These are phyloP conservation scores for Anguilla japonica DNA, from an alignment of 2,113 vertebrate genomes.

Conservation along the genomic window DNA sequence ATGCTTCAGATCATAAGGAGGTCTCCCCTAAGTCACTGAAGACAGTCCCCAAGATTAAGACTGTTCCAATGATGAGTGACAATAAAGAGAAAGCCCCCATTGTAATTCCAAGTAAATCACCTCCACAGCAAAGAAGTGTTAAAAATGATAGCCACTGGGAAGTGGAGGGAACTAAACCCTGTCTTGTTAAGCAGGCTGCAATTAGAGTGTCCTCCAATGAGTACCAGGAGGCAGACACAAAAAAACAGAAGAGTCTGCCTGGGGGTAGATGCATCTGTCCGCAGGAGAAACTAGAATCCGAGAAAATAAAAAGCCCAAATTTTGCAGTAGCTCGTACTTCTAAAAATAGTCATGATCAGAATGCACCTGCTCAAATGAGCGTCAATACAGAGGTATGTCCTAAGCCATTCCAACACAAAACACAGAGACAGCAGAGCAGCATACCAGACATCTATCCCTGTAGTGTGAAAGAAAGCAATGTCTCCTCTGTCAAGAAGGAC, in stretches of 20 bases:
- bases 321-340: background rate
- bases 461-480: background rate
- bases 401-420: background rate
- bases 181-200: constrained; percentile 68
- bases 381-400: background rate
- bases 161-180: constrained; percentile 49
- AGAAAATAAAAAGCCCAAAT: constrained; percentile 10
- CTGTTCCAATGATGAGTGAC: constrained; percentile 38
- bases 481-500: background rate
- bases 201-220: constrained; percentile 63
- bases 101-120: background rate
- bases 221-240: constrained; percentile 61
- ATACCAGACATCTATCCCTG: background rate
- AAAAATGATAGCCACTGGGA: constrained; percentile 30
- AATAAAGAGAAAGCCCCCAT: background rate
- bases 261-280: background rate
- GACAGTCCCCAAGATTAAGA: constrained; percentile 44
- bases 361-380: background rate
- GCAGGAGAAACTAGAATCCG: background rate
- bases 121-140: constrained; percentile 57
- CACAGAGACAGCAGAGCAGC: background rate
- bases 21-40: background rate
- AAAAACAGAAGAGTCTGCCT: constrained; percentile 40
- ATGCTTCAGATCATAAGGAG: constrained; percentile 37
- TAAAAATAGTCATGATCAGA: too few species aligned